Conservation (phyloP, 2,797 vertebrate species). For the Onychomys leucogaster region DNA sequence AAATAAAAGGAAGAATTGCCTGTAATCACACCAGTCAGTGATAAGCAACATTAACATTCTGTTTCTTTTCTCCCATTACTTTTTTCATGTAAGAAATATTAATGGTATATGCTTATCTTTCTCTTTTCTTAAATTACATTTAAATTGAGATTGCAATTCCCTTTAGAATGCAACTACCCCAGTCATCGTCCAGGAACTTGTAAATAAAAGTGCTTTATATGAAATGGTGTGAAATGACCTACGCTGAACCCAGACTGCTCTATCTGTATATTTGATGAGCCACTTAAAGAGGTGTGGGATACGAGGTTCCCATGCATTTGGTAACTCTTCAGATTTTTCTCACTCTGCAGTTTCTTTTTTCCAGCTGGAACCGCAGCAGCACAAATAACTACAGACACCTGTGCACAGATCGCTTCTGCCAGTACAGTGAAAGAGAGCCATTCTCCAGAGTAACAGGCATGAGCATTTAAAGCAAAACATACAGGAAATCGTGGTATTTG, state of each 20-base stretch:
- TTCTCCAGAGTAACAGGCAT: background rate
- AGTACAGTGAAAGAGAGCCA: background rate
- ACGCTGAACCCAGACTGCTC: background rate
- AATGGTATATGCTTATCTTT: slow-evolving; percentile 70
- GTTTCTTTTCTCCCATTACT: slow-evolving; percentile 26
- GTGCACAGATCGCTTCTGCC: background rate
- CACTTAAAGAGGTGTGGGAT: background rate
- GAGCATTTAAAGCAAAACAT: background rate
- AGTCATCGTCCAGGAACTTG: background rate
- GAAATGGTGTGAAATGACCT: slow-evolving; percentile 49
- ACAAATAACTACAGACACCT: background rate
- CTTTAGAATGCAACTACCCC: slow-evolving; percentile 19
- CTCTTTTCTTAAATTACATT: slow-evolving; percentile 64
- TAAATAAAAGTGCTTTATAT: slow-evolving; percentile 11
- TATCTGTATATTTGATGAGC: background rate
- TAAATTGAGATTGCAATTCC: slow-evolving; percentile 57
- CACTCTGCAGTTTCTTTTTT: background rate
- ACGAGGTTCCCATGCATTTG: background rate
- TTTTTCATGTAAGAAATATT: slow-evolving; percentile 73
- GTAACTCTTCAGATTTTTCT: background rate
- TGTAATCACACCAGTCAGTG: slow-evolving; percentile 56
- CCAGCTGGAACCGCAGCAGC: background rate
- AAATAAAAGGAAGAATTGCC: slow-evolving; percentile 66
- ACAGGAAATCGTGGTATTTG: background rate
- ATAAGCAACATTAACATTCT: slow-evolving; percentile 65